Base-by-base conservation (phyloP, 2,888 invertebrate species). In the Trachelus troglodyta region DNA sequence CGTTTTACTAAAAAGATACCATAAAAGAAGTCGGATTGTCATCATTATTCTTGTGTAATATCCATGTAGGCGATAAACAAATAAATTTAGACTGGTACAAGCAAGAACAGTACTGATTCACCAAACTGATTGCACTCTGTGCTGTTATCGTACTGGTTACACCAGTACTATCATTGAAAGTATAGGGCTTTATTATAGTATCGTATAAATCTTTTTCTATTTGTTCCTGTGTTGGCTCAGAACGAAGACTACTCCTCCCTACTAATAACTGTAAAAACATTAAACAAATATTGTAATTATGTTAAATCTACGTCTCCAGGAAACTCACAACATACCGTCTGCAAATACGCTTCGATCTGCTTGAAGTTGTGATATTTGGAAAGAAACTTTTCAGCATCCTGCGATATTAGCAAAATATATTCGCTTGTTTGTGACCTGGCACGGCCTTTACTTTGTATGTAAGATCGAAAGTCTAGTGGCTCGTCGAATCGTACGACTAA, bases 391-490 rank as follows among this genome's bases (percentile, higher is more conserved):
- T 34, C 23, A 0, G 94, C 91, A 0, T 75, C 2, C 0, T 84
- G 77, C 3, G 93, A 87, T 0, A 94, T 83, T 85, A 96, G 88
- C 34, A 96, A 90, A 0, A 94, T 92, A 84, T 93, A 97, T 12
- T 91, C 91, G n/a, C 96, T 95, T 0, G 93, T 90, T 4, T 89
- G 87, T 84, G 93, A 93, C n/a, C 96, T 93, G 0, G 98, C 98
- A 77, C 98, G 94, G 85, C 97, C 98, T 94, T 98, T 97, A 80
- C 97, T 96, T 91, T 98, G 98, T 69, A 98, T 94, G 88, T 98
- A 98, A 0, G 96, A 95, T 75, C 97, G 93, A 85, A 96, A 96
- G 85, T 96, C 95, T 76, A 92, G 89, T 0, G 96, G 94, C 1
- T 92, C 89, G 88, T 97, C 97, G 88, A 95, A 96, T 75, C 96